phyloP scores from a whole-genome alignment of 37 sponge, comb jelly and placozoan species.

The Petrosia ficiformis region DNA sequence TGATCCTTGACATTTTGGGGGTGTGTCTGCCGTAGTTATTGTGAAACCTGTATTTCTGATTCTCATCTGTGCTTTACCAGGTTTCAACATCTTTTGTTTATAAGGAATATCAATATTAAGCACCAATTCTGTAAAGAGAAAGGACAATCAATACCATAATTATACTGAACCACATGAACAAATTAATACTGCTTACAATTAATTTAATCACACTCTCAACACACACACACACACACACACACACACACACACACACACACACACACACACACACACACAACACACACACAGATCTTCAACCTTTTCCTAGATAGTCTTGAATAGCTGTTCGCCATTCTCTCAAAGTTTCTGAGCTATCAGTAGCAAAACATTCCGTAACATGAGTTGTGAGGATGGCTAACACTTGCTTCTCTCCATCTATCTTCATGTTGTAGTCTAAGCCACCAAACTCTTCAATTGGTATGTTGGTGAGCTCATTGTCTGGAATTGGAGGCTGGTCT shows the following conservation, averaged over 20 bases:
- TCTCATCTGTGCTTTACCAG: slow-evolving; percentile 36
- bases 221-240: neutral
- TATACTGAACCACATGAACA: neutral
- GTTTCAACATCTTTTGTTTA: slow-evolving; percentile 35
- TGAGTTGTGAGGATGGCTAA: slow-evolving; percentile 45
- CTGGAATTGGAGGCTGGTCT: slow-evolving; percentile 27
- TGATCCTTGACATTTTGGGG: slow-evolving; percentile 55
- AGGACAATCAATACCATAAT: neutral
- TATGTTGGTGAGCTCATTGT: slow-evolving; percentile 44
- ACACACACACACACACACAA: neutral
- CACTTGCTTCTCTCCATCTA: slow-evolving; percentile 57
- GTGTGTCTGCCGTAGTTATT: slow-evolving; percentile 61
- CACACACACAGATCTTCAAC: slow-evolving; percentile 4
- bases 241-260: slow-evolving; percentile 44
- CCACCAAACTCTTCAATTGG: slow-evolving; percentile 68
- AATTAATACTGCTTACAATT: neutral
- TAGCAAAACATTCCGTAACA: slow-evolving; percentile 52
- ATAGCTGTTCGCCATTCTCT: slow-evolving; percentile 31
- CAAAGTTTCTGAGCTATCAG: slow-evolving; percentile 29
- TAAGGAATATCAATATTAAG: slow-evolving; percentile 43
- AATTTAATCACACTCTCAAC: neutral
- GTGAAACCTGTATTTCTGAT: slow-evolving; percentile 64
- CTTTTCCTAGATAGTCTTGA: slow-evolving; percentile 68
- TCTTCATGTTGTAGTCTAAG: slow-evolving; percentile 12
- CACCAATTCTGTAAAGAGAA: slow-evolving; percentile 32